Base-by-base conservation (phyloP, 2,113 vertebrate genomes). In the Lophius piscatorius region DNA sequence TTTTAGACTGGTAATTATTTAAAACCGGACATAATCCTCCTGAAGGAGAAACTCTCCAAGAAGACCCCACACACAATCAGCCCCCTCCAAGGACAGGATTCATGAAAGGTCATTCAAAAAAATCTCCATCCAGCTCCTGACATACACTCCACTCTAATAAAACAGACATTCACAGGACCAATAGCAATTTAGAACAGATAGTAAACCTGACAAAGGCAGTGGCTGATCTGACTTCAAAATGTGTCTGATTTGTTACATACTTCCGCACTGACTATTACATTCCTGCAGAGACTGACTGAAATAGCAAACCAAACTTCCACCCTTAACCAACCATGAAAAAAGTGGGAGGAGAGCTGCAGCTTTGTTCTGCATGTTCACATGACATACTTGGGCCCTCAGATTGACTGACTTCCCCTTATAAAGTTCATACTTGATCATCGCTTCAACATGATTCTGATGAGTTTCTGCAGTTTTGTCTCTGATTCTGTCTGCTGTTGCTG, bases 191-290 rank as follows among this genome's bases (percentile, higher is more conserved):
- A 48, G 72, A 70, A n/a, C 60, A 22, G 26, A 50, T 45, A 73
- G 38, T 62, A 74, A 47, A 66, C 48, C 63, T 54, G 29, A 55
- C 77, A 80, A 55, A 76, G 76, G 52, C 7, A 12, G 24, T 7
- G 12, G 34, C 60, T 78, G 76, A 72, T 69, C 72, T 49, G 33
- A 70, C 78, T 80, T 83, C 73, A 87, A 83, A 80, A 63, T 46
- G 47, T 16, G 6, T 69, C 69, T 75, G 62, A 64, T 80, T 70
- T 64, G 63, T 70, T 34, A 49, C 38, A 51, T 49, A 54, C 71
- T 41, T 46, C 68, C 57, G 65, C 22, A 56, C 47, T 58, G 47
- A 17, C 61, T 65, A 18, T 49, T 54, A 10, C 58, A 13, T 68
- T 65, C 60, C 70, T 57, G 48, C 26, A 60, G 81, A 31, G 55